Conservation (phyloP, 2,797 vertebrate species). For the Paratrypauchen microcephalus region DNA sequence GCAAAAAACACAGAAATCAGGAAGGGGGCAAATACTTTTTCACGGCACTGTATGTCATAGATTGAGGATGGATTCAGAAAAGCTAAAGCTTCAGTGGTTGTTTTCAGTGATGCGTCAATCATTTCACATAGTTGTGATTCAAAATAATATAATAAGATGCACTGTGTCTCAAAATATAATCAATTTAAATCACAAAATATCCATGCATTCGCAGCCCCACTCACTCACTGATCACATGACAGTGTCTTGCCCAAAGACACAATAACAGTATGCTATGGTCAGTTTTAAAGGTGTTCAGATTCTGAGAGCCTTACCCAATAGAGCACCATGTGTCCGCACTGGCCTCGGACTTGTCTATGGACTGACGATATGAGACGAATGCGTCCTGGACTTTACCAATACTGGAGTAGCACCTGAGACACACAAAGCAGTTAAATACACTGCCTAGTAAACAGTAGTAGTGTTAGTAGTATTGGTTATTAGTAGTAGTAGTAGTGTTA, state of each 20-base stretch:
- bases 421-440: not conserved
- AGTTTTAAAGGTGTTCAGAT: not conserved
- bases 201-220: too few species aligned
- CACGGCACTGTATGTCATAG: too few species aligned
- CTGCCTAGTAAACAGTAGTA: not conserved
- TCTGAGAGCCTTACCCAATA: conserved; percentile 85
- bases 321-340: conserved; percentile 99
- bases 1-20: too few species aligned
- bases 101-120: too few species aligned
- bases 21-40: too few species aligned
- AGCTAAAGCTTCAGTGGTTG: too few species aligned
- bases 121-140: too few species aligned
- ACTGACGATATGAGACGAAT: conserved; percentile 99
- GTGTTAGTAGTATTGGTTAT: too few species aligned
- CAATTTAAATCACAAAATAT: not conserved
- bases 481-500: not conserved
- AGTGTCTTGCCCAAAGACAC: not conserved
- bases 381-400: conserved; percentile 99
- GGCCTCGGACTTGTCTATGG: conserved; percentile 99
- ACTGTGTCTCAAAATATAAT: not conserved
- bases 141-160: not conserved
- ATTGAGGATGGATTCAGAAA: too few species aligned
- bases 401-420: conserved; percentile 94
- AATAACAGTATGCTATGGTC: not conserved
- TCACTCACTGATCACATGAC: not conserved